Base-by-base conservation (phyloP, 64 coral and sea anemone species). In the Exaiptasia diaphana region DNA sequence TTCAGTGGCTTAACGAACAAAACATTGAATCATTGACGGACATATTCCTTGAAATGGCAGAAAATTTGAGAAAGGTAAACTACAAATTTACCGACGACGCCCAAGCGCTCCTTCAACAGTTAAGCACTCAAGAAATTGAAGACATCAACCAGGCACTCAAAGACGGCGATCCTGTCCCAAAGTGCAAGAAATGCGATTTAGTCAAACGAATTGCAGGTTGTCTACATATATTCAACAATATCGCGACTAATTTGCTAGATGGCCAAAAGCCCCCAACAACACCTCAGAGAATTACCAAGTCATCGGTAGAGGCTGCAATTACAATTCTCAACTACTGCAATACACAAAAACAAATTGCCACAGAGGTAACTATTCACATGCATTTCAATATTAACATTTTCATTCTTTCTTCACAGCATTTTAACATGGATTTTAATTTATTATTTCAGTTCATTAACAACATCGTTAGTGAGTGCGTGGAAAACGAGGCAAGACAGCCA, bases 121-220 rank as follows among this genome's bases (percentile, higher is more conserved):
- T 90, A 25, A 71, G 63, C 37, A 41, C 53, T 34, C 39, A 90
- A 35, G 73, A 74, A 46, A 88, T 88, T 39, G 34, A 53, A 71
- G 75, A 77, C 4, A 50, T 80, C 35, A 88, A 78, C 56, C 58
- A 71, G 35, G 76, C 75, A 30, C 59, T 88, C 1, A 15, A 18
- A 50, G 85, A 88, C 53, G 85, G 76, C 17, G 35, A 15, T 28
- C 49, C 50, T 12, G 58, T 36, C 21, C 85, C 85, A 1, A 87
- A 87, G 55, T 68, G 44, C n/a, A 88, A 88, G 38, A 77, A 78
- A 48, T 29, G 75, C 18, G 74, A 88, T 29, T 38, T 75, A 23
- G 64, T 74, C 13, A 63, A 72, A 4, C 53, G 26, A 28, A 22
- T 86, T n/a, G 82, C 82, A 53, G 82, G 38, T 29, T 37, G 59